phyloP scores from a whole-genome alignment of 2,113 vertebrate species.

The Esox niger region DNA sequence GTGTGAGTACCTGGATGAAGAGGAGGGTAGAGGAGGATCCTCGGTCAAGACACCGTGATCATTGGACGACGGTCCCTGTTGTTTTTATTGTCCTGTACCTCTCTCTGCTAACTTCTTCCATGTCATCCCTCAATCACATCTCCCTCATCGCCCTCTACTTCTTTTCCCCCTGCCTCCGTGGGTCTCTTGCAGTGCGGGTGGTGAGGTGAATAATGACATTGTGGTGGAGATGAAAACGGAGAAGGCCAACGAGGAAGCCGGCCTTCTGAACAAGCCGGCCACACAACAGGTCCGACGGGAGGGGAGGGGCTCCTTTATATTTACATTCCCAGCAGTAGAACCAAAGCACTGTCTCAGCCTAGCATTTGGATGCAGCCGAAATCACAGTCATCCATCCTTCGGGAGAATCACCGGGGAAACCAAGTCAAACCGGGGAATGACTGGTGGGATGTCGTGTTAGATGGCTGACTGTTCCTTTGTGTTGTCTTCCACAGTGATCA shows the following conservation, averaged over 20 bases:
- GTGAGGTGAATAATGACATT: conserved; percentile 65
- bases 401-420: too few relatives aligned
- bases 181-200: conserved; percentile 47
- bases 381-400: too few relatives aligned
- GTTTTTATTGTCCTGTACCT: not conserved
- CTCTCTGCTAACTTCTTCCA: not conserved
- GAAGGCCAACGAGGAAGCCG: conserved; percentile 74
- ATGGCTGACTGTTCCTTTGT: not conserved
- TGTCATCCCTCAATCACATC: not conserved
- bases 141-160: not conserved
- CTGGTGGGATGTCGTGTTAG: too few relatives aligned
- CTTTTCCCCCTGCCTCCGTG: not conserved
- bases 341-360: too few relatives aligned
- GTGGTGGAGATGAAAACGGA: conserved; percentile 78
- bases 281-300: conserved; percentile 66
- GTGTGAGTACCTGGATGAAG: too few relatives aligned
- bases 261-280: conserved; percentile 66
- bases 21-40: not conserved
- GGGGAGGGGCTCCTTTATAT: not conserved
- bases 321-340: too few relatives aligned
- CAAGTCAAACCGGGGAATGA: too few relatives aligned
- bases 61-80: not conserved
- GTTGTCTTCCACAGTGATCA: conserved; percentile 52
- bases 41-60: not conserved
- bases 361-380: too few relatives aligned